Percentiles rank a stretch among this genome's conserved stretches.
Evolutionary conservation across 2,888 invertebrate species (phyloP).

Genomic region (Eupithecia exiguata): DNA sequence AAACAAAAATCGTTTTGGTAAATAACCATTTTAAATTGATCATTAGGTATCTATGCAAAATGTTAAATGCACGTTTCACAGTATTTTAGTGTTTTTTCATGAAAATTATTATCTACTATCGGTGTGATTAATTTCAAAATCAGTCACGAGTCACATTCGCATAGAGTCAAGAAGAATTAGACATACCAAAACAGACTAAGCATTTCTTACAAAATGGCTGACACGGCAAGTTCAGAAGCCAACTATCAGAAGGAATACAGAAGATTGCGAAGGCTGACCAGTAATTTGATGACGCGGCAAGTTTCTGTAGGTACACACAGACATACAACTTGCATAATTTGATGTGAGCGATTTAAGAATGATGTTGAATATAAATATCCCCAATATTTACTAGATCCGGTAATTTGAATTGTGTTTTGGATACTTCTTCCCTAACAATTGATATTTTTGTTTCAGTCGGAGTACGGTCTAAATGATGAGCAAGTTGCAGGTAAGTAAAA

Average conservation of each 20-base stretch:
- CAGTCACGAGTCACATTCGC: background rate
- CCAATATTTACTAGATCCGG: background rate
- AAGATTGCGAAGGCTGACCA: conserved; percentile 86
- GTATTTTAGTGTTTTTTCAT: background rate
- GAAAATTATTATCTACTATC: background rate
- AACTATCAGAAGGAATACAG: conserved; percentile 88
- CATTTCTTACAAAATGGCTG: conserved; percentile 55
- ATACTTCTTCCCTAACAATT: background rate
- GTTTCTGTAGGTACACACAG: conserved; percentile 84
- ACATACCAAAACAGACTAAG: background rate
- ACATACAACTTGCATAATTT: background rate
- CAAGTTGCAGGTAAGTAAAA: conserved; percentile 90
- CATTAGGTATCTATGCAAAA: background rate
- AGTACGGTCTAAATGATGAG: conserved; percentile 94
- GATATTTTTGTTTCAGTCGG: conserved; percentile 86
- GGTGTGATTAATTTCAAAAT: background rate
- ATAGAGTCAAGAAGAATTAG: background rate
- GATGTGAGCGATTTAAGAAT: background rate
- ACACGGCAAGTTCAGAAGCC: conserved; percentile 65
- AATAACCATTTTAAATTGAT: background rate
- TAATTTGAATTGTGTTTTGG: background rate
- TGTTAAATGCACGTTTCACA: conserved; percentile 3
- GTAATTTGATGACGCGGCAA: conserved; percentile 86
- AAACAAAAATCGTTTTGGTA: background rate
- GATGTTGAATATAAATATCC: background rate